A percentile compares a stretch with the other conserved stretches of the same genome.
These are phyloP conservation scores for Cossypha caffra DNA, from an alignment of 2,797 vertebrate species.

Conservation along the genomic window DNA sequence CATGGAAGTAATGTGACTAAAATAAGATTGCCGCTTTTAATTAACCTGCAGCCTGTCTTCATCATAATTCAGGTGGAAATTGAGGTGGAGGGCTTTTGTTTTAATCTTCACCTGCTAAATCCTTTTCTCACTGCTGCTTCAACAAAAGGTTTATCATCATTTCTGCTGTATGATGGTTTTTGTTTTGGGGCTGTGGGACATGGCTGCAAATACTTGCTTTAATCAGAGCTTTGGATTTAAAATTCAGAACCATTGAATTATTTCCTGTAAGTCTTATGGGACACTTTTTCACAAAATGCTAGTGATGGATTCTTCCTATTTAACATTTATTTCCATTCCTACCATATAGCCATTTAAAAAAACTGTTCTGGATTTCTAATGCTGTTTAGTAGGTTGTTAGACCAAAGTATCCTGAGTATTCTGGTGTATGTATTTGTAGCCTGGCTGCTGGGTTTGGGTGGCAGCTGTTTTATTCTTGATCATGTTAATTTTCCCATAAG, in stretches of 20 bases:
- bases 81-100: constrained; percentile 55
- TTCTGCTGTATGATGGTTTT: neutral
- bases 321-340: neutral
- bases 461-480: neutral
- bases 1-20: constrained; percentile 27
- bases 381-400: neutral
- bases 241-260: neutral
- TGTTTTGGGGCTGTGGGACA: neutral
- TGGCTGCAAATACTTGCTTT: constrained; percentile 27
- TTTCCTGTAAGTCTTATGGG: neutral
- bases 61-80: neutral
- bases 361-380: neutral
- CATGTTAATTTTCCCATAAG: neutral
- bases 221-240: constrained; percentile 14
- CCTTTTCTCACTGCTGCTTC: constrained; percentile 34
- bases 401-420: neutral
- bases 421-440: neutral
- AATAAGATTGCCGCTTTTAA: constrained; percentile 10
- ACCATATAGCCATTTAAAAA: neutral
- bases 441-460: neutral
- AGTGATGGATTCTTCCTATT: neutral
- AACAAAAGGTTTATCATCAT: neutral
- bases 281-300: neutral
- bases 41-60: constrained; percentile 34
- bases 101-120: constrained; percentile 26